These are phyloP conservation scores for Falco berigora DNA, from an alignment of 2,797 vertebrate species.

Conservation along the genomic window DNA sequence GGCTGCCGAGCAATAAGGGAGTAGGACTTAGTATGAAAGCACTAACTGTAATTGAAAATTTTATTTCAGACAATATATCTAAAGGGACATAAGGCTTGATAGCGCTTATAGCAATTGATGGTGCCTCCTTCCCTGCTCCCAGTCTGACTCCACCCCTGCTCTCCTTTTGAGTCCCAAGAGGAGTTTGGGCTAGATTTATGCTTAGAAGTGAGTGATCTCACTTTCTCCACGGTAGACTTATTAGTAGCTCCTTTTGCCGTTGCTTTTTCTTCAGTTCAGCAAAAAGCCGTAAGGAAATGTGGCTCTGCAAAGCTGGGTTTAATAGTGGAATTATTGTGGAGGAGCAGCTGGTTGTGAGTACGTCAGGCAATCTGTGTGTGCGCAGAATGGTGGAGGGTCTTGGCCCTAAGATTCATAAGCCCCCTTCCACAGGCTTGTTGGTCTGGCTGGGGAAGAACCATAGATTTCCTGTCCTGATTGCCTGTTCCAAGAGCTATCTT, in stretches of 20 bases:
- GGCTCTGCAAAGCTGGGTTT: background rate
- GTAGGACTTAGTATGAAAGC: background rate
- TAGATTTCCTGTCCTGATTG: background rate
- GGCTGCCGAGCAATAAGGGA: background rate
- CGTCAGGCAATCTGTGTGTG: fast-evolving
- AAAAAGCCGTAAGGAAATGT: background rate
- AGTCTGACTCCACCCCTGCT: background rate
- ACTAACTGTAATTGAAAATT: too few species aligned
- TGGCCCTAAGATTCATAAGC: background rate
- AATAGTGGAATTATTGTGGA: background rate
- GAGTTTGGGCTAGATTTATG: background rate
- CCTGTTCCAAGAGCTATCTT: background rate
- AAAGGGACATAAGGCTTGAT: background rate
- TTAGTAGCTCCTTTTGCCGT: background rate
- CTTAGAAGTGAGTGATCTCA: background rate
- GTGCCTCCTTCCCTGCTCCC: background rate
- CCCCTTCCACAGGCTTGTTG: background rate
- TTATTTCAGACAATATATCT: too few species aligned
- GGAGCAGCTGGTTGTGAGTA: background rate
- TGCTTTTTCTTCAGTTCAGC: background rate
- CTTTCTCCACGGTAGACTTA: background rate
- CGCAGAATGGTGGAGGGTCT: background rate
- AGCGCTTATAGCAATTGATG: fast-evolving
- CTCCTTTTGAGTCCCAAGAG: background rate
- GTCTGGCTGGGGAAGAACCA: background rate